Evolutionary conservation across 2,113 vertebrate species (phyloP).

Genomic region (Ictalurus furcatus): DNA sequence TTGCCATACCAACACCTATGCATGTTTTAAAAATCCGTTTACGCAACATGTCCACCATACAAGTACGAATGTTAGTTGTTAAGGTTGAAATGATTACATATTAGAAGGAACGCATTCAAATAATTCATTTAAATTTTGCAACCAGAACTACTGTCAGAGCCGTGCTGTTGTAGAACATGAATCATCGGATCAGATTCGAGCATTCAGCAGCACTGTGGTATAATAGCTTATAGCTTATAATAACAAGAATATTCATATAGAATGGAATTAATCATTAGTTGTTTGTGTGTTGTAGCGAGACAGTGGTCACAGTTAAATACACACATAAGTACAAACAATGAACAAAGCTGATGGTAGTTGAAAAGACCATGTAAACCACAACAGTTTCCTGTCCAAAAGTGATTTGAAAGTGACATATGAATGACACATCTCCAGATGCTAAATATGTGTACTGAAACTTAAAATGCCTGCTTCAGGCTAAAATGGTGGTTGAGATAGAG

Average conservation of each 20-base stretch:
- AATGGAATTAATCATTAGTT: background rate
- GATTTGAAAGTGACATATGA: background rate
- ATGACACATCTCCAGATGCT: background rate
- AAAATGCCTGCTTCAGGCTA: background rate
- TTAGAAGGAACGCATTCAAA: too few species aligned
- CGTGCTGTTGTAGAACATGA: background rate
- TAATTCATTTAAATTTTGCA: background rate
- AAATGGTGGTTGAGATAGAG: background rate
- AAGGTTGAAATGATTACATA: background rate
- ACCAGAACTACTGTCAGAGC: background rate
- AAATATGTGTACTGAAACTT: conserved; percentile 13
- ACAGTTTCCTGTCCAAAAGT: background rate
- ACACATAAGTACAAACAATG: conserved; percentile 13
- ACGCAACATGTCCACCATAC: too few species aligned
- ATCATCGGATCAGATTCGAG: background rate
- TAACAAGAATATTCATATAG: background rate
- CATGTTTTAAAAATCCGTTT: background rate
- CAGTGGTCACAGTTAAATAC: background rate
- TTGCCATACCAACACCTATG: background rate
- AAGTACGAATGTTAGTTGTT: background rate
- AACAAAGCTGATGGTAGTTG: background rate
- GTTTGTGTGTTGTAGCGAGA: background rate
- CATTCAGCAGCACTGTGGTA: background rate
- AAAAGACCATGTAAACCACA: conserved; percentile 1
- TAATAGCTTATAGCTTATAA: background rate